A percentile compares a stretch with the other conserved stretches of the same genome.
These are phyloP conservation scores for Corythornis leucogaster DNA, from an alignment of 2,797 vertebrate genomes.

Conservation along the genomic window DNA sequence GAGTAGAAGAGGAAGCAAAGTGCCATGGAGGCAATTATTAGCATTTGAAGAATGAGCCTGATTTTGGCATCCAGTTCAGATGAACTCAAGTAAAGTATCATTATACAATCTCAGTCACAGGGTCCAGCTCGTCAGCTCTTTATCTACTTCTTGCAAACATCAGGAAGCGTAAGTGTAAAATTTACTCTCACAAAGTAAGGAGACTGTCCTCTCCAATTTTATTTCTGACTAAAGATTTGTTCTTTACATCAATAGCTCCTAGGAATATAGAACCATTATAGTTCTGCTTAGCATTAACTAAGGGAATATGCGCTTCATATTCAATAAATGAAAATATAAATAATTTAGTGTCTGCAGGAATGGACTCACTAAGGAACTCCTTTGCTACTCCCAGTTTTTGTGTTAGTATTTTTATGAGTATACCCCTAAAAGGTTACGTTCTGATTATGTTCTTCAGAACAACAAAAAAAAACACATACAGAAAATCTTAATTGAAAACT, in stretches of 20 bases:
- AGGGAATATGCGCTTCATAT: not conserved
- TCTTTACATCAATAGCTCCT: not conserved
- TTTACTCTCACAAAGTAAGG: not conserved
- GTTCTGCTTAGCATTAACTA: not conserved
- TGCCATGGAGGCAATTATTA: not conserved
- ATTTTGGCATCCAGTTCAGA: not conserved
- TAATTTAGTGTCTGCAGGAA: not conserved
- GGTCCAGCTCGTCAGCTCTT: not conserved
- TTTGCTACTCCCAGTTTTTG: not conserved
- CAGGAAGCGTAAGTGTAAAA: not conserved
- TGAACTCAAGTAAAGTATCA: not conserved
- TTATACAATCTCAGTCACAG: not conserved
- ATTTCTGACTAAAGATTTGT: not conserved
- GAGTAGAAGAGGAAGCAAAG: not conserved
- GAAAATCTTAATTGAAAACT: not conserved
- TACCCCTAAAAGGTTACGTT: not conserved
- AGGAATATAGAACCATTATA: not conserved
- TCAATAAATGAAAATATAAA: not conserved
- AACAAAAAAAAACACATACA: accelerated
- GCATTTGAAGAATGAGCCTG: not conserved
- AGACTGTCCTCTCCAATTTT: not conserved
- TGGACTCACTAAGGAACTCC: not conserved
- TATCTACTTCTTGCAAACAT: not conserved
- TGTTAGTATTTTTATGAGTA: not conserved
- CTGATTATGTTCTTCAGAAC: not conserved